phyloP scores from a whole-genome alignment of 1,140 invertebrate species.

The Schlechtendalia chinensis region DNA sequence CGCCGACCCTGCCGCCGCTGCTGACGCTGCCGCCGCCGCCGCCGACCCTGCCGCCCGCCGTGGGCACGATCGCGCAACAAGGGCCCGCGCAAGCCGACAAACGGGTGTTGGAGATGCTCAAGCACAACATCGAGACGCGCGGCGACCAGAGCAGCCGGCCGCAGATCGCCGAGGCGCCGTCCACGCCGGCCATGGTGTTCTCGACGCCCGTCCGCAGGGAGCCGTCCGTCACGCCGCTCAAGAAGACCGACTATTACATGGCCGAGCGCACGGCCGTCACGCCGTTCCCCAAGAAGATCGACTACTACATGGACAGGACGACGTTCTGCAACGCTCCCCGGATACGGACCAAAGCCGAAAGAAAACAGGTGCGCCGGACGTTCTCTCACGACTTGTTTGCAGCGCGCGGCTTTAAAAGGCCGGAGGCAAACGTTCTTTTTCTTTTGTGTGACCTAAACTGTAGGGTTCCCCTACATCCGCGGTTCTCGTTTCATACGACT shows the following conservation, averaged over 20 bases:
- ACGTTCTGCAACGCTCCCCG: constrained; percentile 58
- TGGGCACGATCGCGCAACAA: neutral
- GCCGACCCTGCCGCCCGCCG: neutral
- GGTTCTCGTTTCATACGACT: no score
- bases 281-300: constrained; percentile 37
- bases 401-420: no score
- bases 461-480: no score
- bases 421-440: no score
- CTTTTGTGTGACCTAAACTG: no score
- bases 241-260: constrained; percentile 45
- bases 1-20: neutral
- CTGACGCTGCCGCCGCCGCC: neutral
- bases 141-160: constrained; percentile 60
- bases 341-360: constrained; percentile 77
- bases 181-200: constrained; percentile 40
- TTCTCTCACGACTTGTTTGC: no score
- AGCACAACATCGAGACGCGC: constrained; percentile 69
- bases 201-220: constrained; percentile 30
- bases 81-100: constrained; percentile 60
- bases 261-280: constrained; percentile 26
- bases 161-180: constrained; percentile 52
- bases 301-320: constrained; percentile 33
- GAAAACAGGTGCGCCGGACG: constrained; percentile 65
- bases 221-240: constrained; percentile 26
- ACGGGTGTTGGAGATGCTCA: constrained; percentile 65